Evolutionary conservation across 2,113 vertebrate genomes (phyloP).

Genomic region (Dipodomys spectabilis): DNA sequence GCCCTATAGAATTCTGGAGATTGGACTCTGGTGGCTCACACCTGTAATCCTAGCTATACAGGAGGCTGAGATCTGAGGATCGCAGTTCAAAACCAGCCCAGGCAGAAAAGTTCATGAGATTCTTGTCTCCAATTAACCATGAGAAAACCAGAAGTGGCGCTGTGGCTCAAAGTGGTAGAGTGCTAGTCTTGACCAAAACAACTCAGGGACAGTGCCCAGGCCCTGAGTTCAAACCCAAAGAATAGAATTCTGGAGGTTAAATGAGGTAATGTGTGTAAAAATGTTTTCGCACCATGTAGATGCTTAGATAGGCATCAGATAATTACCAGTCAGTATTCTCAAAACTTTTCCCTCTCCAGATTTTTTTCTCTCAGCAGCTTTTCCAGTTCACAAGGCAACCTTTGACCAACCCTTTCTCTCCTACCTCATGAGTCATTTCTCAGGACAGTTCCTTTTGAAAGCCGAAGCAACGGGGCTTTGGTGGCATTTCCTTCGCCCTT

Average conservation of each 20-base stretch:
- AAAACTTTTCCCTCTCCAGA: not conserved
- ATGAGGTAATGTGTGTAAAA: fast-evolving
- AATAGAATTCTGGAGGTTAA: not conserved
- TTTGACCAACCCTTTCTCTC: not conserved
- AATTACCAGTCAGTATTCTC: not conserved
- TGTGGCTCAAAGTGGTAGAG: no score
- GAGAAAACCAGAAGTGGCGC: no score
- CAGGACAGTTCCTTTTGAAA: not conserved
- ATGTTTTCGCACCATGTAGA: not conserved
- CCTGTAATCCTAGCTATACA: no score
- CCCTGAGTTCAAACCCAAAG: no score
- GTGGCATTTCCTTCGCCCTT: not conserved
- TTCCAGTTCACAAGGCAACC: not conserved
- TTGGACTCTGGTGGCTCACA: no score
- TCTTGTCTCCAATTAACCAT: no score
- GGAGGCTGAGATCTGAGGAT: no score
- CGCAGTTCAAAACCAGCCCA: no score
- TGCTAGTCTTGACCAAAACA: no score
- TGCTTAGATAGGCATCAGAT: not conserved
- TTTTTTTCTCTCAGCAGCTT: not conserved
- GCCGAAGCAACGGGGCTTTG: not conserved
- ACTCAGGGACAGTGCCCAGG: no score
- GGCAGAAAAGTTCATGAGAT: no score
- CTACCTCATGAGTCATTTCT: not conserved
- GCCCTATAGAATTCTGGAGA: not conserved